Base-by-base conservation (phyloP, 2,113 vertebrate species). In the Barbus barbus region DNA sequence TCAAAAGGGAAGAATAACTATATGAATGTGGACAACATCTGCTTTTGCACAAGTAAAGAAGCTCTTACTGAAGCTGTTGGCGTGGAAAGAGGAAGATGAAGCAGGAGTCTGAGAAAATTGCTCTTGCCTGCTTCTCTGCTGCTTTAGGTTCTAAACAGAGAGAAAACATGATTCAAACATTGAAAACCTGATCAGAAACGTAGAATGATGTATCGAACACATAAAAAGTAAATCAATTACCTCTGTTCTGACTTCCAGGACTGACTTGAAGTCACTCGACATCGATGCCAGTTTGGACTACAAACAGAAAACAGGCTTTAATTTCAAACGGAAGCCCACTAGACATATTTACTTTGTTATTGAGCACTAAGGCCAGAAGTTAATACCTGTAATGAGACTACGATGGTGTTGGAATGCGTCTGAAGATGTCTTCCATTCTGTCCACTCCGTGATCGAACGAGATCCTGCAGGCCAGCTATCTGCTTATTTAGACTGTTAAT, bases 241-340 rank as follows among this genome's bases (percentile, higher is more conserved):
- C 93, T 96, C 95, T 76, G 95, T 96, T 86, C 95, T 94, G 74
- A 96, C 95, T 90, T 96, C 95, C 83, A 96, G 86, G 60, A 96
- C 95, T 0, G 95, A 95, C 78, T 96, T 96, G 91, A 96, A 96
- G 14, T 75, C 11, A 12, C 9, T 44, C 12, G 9, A 44, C 9
- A 44, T 44, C 2, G 41, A 94, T n/a, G 95, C 95, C 86, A 96
- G 86, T 86, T 95, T 95, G 6, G 95, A 96, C 95, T 96, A 80
- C 22, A 48, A 78, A 53, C 2, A 73, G 6, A 75, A n/a, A 67
- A 73, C 51, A 9, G 13, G 6, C 5, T 75, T 71, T 33, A 1
- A 78, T 58, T 38, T 26, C 0, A 81, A 41, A 9, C 3, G 0
- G 51, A 81, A 56, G 53, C 18, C 61, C 73, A 24, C 11, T 53